These are phyloP conservation scores for Nyctibius bracteatus DNA, from an alignment of 2,113 vertebrate species.

Conservation along the genomic window DNA sequence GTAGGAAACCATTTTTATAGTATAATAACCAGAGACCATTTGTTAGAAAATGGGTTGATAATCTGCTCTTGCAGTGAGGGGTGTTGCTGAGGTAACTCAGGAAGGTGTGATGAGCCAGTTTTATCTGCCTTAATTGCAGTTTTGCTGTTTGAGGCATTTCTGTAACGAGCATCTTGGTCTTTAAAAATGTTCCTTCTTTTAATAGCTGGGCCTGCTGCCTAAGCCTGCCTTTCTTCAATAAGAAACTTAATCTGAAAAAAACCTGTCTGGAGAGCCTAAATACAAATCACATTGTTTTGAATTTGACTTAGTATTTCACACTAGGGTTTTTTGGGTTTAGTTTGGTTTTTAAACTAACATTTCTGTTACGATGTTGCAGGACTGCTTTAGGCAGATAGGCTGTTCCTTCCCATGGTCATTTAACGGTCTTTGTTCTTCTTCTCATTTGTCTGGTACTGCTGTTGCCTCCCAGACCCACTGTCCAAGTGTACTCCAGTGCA, in stretches of 20 bases:
- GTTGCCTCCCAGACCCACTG: background rate
- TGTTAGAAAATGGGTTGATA: background rate
- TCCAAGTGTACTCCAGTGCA: background rate
- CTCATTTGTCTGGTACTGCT: background rate
- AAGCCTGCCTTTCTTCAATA: background rate
- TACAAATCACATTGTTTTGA: background rate
- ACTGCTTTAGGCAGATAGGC: background rate
- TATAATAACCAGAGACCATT: background rate
- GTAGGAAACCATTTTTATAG: background rate
- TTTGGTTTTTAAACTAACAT: background rate
- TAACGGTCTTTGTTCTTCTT: background rate
- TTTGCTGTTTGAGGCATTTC: background rate
- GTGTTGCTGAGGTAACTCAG: background rate
- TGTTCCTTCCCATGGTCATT: background rate
- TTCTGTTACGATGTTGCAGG: background rate
- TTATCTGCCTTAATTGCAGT: background rate
- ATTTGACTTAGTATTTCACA: background rate
- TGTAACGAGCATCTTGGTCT: background rate
- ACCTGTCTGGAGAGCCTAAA: background rate
- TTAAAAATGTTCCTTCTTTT: background rate
- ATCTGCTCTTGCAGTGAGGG: background rate
- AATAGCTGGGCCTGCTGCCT: background rate
- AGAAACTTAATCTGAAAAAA: background rate
- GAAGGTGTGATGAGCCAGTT: background rate
- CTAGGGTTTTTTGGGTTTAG: background rate